Evolutionary conservation across 37 sponge, comb jelly and placozoan genomes (phyloP), one percentile per base, ranked within the genome.

Genomic region (Aphrocallistes beatrix): DNA sequence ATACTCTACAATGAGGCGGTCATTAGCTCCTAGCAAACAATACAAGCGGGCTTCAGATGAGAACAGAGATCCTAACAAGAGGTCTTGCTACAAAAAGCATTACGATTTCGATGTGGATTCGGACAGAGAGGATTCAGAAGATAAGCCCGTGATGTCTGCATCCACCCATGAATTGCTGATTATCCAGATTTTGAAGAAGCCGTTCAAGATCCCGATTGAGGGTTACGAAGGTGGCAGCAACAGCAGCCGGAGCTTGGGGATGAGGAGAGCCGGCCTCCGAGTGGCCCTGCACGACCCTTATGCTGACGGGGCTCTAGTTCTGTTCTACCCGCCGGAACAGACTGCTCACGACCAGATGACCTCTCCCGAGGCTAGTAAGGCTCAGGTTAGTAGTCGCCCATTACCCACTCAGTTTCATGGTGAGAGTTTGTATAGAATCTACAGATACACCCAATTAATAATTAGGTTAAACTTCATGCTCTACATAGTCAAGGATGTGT

Each of bases 181-280:
- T 25, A 3, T 19, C 6, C 75, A 60, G 75, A 42, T 97, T 30
- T 83, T 97, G 13, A 90, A 93, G 21, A 94, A 93, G 84, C 95
- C 98, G 6, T 97, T 94, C 88, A 88, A 87, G 86, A 89, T 97
- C 1, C 98, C 98, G 23, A 91, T 94, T 23, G 90, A 92, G n/a
- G 92, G 93, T 86, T 93, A 92, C 83, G 50, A 47, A 34, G 87
- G 86, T 82, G 87, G 85, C 38, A 19, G 83, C 83, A 37, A 37
- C 25, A 38, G 83, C 83, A 28, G 88, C n/a, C 83, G 90, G 36
- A 89, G 94, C 28, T 90, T 96, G 51, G 97, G 98, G 0, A 91
- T 94, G 89, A 36, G 89, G 48, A 39, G 93, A 23, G 37, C 75
- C 36, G 93, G 91, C 3, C 50, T 89, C 42, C 81, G 87, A 69